These are phyloP conservation scores for Pseudomugil tenellus DNA, from an alignment of 2,797 vertebrate genomes.

Conservation along the genomic window DNA sequence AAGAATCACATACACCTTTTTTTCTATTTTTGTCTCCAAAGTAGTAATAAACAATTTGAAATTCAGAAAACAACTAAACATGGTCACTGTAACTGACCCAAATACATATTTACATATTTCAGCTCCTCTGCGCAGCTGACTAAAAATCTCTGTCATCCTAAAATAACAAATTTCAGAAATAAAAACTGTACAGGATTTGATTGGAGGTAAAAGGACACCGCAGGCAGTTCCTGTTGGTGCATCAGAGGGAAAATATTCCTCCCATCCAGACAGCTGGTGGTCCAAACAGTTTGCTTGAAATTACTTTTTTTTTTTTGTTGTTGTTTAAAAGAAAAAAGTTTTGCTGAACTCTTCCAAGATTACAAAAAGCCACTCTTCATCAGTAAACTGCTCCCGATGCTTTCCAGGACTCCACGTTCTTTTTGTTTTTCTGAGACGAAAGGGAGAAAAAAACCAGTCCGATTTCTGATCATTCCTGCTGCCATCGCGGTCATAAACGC, in stretches of 20 bases:
- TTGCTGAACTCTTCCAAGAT: conserved; percentile 59
- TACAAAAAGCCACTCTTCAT: conserved; percentile 52
- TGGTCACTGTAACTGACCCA: conserved; percentile 93
- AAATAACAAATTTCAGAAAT: conserved; percentile 85
- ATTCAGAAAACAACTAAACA: conserved; percentile 85
- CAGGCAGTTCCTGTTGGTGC: conserved; percentile 67
- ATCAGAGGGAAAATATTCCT: conserved; percentile 73
- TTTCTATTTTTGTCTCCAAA: conserved; percentile 65
- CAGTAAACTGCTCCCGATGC: conserved; percentile 49
- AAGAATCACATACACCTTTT: conserved; percentile 82
- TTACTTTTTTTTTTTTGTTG: conserved; percentile 24
- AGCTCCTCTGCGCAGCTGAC: conserved; percentile 81
- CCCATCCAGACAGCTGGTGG: conserved; percentile 71
- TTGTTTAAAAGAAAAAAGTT: conserved; percentile 49
- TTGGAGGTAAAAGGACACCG: conserved; percentile 67
- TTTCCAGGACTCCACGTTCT: conserved; percentile 32
- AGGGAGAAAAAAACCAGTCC: conserved; percentile 43
- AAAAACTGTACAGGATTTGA: conserved; percentile 82
- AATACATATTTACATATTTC: conserved; percentile 91
- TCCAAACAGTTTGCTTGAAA: conserved; percentile 70
- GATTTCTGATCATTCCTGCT: conserved; percentile 65
- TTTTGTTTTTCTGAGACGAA: conserved; percentile 19
- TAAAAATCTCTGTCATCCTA: conserved; percentile 84
- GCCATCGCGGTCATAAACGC: conserved; percentile 71
- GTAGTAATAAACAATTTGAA: conserved; percentile 81